Base-by-base conservation (phyloP, 2,797 vertebrate species). In the Mormyrus proboscirostris region DNA sequence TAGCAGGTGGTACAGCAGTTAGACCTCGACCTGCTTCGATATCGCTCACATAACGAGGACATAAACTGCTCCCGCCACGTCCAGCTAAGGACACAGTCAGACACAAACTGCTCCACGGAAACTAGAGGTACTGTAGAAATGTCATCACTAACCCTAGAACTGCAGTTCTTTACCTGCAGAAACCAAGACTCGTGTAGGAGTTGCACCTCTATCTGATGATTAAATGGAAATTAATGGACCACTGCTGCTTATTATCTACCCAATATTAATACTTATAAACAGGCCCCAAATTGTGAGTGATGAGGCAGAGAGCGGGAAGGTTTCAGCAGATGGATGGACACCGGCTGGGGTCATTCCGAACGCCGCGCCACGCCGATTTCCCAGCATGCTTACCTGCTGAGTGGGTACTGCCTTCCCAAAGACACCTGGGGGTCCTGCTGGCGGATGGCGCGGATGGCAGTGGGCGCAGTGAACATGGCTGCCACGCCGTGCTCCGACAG, bases 401-500 rank as follows among this genome's bases (percentile, higher is more conserved):
- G 95, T 0, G 94, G 92, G 93, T 98, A 97, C 91, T 93, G 95
- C 90, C 94, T 96, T 90, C 97, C 97, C 4, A 95, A 65, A 25
- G 91, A 92, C 65, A 97, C 96, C 19, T 96, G 93, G 8, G 98
- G 97, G 94, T 99, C 98, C 93, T 99, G 97, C 92, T 99, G 99
- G 93, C 97, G 97, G 90, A 99, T 99, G 91, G 97, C 98, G 95
- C 98, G 96, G 93, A 99, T 95, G 91, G 98, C 98, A 41, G 97
- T 99, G 53, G 98, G 98, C 0, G 98, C 97, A 9, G 97, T 98
- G 93, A 99, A 99, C 96, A 96, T 93, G 90, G 97, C 97, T 83
- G 96, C 94, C 7, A 95, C 96, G 79, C 96, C 96, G 88, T 99
- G 96, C 93, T 99, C 98, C 0, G 97, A 97, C 65, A 99, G 93